Evolutionary conservation across 2,113 vertebrate species (phyloP), one percentile per base, ranked within the genome.

Genomic region (Gasterosteus nipponicus): DNA sequence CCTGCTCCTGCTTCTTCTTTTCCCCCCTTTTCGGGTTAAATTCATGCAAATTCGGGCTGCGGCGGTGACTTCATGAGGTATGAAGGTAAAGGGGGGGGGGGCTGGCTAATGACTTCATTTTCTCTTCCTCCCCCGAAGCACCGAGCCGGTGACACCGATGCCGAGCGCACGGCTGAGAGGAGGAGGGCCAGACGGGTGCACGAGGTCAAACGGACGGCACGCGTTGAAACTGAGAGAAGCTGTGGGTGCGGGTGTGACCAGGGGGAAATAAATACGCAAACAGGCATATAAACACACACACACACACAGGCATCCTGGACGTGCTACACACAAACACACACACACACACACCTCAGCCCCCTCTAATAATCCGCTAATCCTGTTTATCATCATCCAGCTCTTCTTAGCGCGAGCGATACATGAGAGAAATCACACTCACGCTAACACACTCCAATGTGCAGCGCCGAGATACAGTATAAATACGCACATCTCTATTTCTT

Each of bases 361-460:
- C 87, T 87, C 90, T 93, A 93, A 92, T 93, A 93, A 93, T 93
- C 91, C 91, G 49, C 89, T 93, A 93, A 93, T 93, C 92, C 92
- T 90, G 91, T 93, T 93, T 92, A 93, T 92, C 89, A 93, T 91
- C 91, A 89, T 85, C 90, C 89, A 81, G 90, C 90, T 90, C 85
- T 72, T 89, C 89, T 89, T 73, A 74, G 89, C 78, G 80, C 78
- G 58, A 88, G 86, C 83, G 87, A 90, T 87, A 90, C 89, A 91
- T 87, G 86, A 90, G 90, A 89, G 86, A 86, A 90, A 91, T 90
- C 89, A 81, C 80, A 84, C 89, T 90, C 87, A 88, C 89, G 90
- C 22, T 26, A 88, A 91, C 83, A 85, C 87, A 77, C 88, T 90
- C 88, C 89, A 92, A 91, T 92, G 89, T 93, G 90, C 90, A 80